Conservation (phyloP, 2,797 vertebrate species). For the Furcifer pardalis region DNA sequence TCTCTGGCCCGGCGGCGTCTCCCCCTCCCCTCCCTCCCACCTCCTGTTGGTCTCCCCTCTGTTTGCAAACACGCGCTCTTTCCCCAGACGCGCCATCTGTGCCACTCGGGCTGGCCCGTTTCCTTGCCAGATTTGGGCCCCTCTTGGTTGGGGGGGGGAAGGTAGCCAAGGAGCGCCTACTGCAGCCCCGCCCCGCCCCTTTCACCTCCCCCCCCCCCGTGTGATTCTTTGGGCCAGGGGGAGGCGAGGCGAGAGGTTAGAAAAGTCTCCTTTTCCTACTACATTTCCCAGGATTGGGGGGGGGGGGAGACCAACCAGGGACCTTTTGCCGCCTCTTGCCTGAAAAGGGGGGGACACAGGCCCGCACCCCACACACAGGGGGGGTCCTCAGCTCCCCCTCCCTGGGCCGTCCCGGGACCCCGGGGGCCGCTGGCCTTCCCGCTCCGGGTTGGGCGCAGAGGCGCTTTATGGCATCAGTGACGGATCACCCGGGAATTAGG, state of each 20-base stretch:
- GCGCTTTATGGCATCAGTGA: conserved; percentile 72
- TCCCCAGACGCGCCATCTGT: background rate
- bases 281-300: background rate
- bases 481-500: conserved; percentile 72
- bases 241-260: too few species aligned
- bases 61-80: background rate
- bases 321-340: too few species aligned
- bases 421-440: background rate
- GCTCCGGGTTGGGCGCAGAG: too few species aligned
- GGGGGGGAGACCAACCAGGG: background rate
- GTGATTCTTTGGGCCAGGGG: too few species aligned
- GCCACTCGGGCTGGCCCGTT: background rate
- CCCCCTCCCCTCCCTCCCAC: background rate
- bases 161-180: too few species aligned
- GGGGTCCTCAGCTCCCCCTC: too few species aligned
- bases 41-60: background rate
- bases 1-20: background rate
- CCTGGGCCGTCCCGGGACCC: background rate
- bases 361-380: too few species aligned
- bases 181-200: background rate
- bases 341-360: too few species aligned
- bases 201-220: background rate
- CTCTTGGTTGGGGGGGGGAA: too few species aligned
- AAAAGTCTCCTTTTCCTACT: too few species aligned
- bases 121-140: background rate